phyloP scores from a whole-genome alignment of 37 sponge, comb jelly and placozoan genomes.

The Hexactinellida sp. region DNA sequence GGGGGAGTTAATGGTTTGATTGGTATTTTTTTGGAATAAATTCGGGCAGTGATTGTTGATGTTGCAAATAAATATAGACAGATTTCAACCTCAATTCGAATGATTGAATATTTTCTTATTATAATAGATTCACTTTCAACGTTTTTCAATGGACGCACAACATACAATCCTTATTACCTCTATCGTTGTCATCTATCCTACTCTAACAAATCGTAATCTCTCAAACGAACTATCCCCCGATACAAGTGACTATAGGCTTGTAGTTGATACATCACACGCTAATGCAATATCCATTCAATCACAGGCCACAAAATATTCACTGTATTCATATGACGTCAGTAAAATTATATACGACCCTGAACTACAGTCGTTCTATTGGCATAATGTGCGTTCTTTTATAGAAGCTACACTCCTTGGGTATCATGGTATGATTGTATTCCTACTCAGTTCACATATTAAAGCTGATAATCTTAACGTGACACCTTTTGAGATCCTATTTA shows the following conservation, averaged over 20 bases:
- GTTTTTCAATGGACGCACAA: not conserved
- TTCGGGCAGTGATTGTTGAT: too few species aligned
- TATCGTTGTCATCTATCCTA: not conserved
- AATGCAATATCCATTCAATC: not conserved
- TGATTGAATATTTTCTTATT: too few species aligned
- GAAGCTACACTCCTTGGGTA: not conserved
- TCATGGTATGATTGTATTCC: slow-evolving; percentile 3
- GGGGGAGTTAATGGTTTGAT: too few species aligned
- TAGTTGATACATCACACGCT: not conserved
- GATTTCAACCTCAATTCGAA: too few species aligned
- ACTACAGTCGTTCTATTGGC: not conserved
- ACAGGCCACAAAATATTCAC: not conserved
- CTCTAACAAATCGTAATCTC: not conserved
- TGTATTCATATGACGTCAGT: not conserved
- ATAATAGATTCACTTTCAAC: too few species aligned
- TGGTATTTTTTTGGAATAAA: too few species aligned
- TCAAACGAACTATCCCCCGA: not conserved
- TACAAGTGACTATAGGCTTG: not conserved
- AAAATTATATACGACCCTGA: not conserved
- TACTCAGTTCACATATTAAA: not conserved
- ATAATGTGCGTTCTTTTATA: slow-evolving; percentile 2
- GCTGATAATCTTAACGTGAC: not conserved
- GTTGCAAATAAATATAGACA: too few species aligned
- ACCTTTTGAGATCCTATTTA: not conserved
- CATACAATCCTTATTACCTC: not conserved